These are phyloP conservation scores for Agapornis canus DNA, from an alignment of 2,797 vertebrate species.

Conservation along the genomic window DNA sequence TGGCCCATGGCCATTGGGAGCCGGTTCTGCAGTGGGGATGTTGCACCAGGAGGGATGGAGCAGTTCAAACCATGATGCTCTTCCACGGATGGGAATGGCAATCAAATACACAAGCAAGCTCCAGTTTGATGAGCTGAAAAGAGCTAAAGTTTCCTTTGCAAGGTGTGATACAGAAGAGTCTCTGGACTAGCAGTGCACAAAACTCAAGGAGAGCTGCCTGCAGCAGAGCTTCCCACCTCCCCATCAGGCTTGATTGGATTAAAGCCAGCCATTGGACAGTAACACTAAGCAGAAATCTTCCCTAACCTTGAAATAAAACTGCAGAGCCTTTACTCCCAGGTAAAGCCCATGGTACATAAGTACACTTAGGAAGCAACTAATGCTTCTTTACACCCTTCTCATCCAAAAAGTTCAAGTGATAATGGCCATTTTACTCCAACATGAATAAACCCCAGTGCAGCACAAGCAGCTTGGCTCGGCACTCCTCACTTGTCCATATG, in stretches of 20 bases:
- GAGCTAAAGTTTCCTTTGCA: accelerated
- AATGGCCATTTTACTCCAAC: not conserved
- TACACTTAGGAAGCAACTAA: not conserved
- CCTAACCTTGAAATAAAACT: not conserved
- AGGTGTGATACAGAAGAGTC: accelerated
- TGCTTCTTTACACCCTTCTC: not conserved
- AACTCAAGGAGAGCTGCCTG: not conserved
- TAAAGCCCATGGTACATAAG: not conserved
- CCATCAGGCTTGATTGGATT: not conserved
- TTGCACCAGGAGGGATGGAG: not conserved
- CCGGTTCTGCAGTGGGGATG: not conserved
- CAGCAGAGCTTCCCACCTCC: not conserved
- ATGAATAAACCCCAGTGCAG: not conserved
- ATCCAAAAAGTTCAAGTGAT: not conserved
- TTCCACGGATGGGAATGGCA: accelerated
- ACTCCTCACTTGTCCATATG: not conserved
- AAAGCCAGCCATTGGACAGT: not conserved
- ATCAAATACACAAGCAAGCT: accelerated
- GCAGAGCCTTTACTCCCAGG: not conserved
- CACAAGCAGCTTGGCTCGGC: not conserved
- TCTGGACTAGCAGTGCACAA: accelerated
- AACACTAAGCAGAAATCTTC: not conserved
- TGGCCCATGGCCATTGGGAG: accelerated
- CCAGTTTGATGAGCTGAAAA: not conserved
- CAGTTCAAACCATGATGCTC: accelerated